Percentiles rank a stretch among this genome's conserved stretches.
phyloP scores from a whole-genome alignment of 2,113 vertebrate species.

The Phalacrocorax aristotelis region DNA sequence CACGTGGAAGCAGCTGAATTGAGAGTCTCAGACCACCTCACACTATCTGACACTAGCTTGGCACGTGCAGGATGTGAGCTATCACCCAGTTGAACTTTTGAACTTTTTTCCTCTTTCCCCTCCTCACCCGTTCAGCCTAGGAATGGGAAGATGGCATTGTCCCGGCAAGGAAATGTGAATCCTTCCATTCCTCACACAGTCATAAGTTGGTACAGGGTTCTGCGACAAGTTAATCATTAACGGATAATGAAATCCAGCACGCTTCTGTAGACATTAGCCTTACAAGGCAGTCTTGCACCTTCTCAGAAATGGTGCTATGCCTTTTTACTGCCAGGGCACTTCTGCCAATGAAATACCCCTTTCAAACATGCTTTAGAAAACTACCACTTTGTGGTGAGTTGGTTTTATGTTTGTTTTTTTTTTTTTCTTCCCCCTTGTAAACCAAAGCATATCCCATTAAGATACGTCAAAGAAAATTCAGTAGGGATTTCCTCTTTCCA shows the following conservation, averaged over 20 bases:
- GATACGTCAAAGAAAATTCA: background rate
- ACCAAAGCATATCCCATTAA: background rate
- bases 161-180: constrained; percentile 49
- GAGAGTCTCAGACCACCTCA: background rate
- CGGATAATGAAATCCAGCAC: background rate
- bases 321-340: background rate
- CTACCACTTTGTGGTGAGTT: background rate
- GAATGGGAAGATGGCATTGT: constrained; percentile 11
- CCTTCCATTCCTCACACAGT: constrained; percentile 71
- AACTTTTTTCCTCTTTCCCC: background rate
- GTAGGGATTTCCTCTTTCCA: background rate
- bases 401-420: background rate
- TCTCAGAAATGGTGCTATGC: background rate
- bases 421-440: background rate
- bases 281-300: background rate
- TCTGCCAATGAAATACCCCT: background rate
- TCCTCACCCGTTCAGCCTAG: background rate
- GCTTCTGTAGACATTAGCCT: background rate
- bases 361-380: background rate
- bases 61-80: background rate
- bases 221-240: background rate
- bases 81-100: background rate
- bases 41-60: background rate
- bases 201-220: constrained; percentile 81
- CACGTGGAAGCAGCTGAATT: background rate